Conservation (phyloP, 2,113 vertebrate genomes). For the Tragelaphus imberbis region DNA sequence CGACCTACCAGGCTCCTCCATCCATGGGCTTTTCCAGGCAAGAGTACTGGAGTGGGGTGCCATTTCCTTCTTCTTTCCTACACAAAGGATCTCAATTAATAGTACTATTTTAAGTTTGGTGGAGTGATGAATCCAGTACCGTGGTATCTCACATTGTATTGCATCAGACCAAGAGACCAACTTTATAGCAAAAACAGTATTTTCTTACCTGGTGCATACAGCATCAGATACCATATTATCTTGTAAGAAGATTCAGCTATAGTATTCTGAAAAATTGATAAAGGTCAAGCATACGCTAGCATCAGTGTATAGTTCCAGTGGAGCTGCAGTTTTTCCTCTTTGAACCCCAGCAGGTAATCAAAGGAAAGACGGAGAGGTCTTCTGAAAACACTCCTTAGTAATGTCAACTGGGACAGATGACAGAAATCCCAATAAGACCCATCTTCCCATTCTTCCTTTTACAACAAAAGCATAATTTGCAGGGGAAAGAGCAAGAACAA, state of each 20-base stretch:
- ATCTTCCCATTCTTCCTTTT: neutral
- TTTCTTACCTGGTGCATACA: neutral
- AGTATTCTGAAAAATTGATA: neutral
- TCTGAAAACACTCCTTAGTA: neutral
- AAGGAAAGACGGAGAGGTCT: neutral
- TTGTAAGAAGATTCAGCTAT: neutral
- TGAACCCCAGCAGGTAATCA: neutral
- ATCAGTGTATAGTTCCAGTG: neutral
- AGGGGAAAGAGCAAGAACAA: neutral
- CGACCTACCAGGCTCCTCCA: no score
- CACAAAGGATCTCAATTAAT: neutral
- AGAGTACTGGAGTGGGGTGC: no score
- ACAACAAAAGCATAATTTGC: neutral
- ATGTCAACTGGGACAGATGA: neutral
- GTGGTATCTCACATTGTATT: neutral
- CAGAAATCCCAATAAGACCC: neutral
- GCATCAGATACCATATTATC: neutral
- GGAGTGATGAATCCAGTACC: neutral
- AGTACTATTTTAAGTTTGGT: neutral
- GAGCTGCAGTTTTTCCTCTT: neutral
- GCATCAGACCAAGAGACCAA: neutral
- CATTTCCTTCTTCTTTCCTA: neutral
- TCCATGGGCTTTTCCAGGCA: no score
- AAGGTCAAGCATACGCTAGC: neutral
- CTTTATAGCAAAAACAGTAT: neutral